These are phyloP conservation scores for Drosophila rufa DNA, from an alignment of 1,140 invertebrate genomes.

Conservation along the genomic window DNA sequence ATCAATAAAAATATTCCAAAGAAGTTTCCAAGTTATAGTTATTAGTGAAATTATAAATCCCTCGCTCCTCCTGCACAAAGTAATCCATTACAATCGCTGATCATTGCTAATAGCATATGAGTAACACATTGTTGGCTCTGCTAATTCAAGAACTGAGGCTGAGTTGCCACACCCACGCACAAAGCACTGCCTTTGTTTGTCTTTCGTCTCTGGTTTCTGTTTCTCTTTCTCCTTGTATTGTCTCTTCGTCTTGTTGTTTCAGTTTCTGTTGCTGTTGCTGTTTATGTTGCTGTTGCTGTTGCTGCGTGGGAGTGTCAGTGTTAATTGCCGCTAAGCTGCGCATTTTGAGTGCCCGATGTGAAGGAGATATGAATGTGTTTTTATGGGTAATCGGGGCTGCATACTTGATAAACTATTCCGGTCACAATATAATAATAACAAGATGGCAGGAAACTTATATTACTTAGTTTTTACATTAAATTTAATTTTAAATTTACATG, in stretches of 20 bases:
- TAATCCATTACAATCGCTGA: slow-evolving; percentile 9
- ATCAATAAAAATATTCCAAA: not conserved
- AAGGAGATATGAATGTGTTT: slow-evolving; percentile 48
- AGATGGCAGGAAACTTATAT: not conserved
- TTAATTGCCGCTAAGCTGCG: slow-evolving; percentile 76
- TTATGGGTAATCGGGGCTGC: slow-evolving; percentile 52
- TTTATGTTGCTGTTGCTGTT: slow-evolving; percentile 21
- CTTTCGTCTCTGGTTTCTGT: slow-evolving; percentile 34
- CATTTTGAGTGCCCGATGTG: slow-evolving; percentile 55
- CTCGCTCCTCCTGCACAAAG: not conserved
- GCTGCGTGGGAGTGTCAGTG: slow-evolving; percentile 76
- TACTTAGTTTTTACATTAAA: not conserved
- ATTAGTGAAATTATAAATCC: not conserved
- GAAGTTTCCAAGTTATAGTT: not conserved
- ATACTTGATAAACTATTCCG: slow-evolving; percentile 39
- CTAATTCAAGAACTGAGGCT: slow-evolving; percentile 52
- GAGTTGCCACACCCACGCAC: slow-evolving; percentile 64
- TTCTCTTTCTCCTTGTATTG: slow-evolving; percentile 36
- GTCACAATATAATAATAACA: not conserved
- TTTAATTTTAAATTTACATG: not conserved
- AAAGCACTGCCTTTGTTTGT: slow-evolving; percentile 63
- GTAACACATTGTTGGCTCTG: slow-evolving; percentile 46
- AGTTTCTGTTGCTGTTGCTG: slow-evolving; percentile 24
- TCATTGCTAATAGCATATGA: slow-evolving; percentile 42
- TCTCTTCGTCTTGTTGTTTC: slow-evolving; percentile 15